A percentile compares a stretch with the other conserved stretches of the same genome.
These are phyloP conservation scores for Pimpla rufipes DNA, from an alignment of 2,888 invertebrate species.

Conservation along the genomic window DNA sequence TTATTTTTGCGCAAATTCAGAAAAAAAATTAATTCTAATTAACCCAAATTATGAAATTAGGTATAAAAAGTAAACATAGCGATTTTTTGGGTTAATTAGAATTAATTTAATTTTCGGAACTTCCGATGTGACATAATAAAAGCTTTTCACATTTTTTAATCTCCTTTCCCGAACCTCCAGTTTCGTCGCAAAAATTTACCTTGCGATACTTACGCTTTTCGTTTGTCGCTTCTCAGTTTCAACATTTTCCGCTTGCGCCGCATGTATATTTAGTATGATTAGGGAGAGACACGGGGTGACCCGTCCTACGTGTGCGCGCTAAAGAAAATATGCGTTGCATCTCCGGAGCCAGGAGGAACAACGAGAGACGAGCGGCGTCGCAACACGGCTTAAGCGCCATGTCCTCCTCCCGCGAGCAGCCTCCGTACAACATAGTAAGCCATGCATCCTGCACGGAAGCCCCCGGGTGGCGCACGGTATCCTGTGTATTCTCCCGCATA, in stretches of 20 bases:
- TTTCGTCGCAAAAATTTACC: not conserved
- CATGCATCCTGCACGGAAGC: conserved; percentile 13
- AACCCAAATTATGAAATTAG: too few relatives aligned
- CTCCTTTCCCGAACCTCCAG: not conserved
- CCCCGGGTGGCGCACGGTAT: not conserved
- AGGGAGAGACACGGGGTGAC: conserved; percentile 4
- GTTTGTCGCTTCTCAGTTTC: not conserved
- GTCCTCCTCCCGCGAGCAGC: not conserved
- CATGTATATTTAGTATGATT: conserved; percentile 19
- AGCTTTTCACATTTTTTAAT: not conserved
- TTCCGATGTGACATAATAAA: too few relatives aligned
- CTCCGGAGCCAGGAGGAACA: not conserved
- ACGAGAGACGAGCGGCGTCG: conserved; percentile 13
- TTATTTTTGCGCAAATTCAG: too few relatives aligned
- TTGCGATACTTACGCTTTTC: not conserved
- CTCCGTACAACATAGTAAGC: conserved; percentile 1
- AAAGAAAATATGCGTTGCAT: conserved; percentile 14
- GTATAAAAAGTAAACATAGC: too few relatives aligned
- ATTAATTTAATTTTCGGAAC: too few relatives aligned
- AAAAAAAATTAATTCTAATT: too few relatives aligned
- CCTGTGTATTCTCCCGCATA: conserved; percentile 11
- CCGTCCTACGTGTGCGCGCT: not conserved
- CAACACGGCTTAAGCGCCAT: conserved; percentile 16
- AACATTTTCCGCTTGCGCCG: not conserved
- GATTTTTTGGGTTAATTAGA: too few relatives aligned